Percentiles rank a stretch among this genome's conserved stretches.
Evolutionary conservation across 2,797 vertebrate species (phyloP).

Genomic region (Lepus townsendii): DNA sequence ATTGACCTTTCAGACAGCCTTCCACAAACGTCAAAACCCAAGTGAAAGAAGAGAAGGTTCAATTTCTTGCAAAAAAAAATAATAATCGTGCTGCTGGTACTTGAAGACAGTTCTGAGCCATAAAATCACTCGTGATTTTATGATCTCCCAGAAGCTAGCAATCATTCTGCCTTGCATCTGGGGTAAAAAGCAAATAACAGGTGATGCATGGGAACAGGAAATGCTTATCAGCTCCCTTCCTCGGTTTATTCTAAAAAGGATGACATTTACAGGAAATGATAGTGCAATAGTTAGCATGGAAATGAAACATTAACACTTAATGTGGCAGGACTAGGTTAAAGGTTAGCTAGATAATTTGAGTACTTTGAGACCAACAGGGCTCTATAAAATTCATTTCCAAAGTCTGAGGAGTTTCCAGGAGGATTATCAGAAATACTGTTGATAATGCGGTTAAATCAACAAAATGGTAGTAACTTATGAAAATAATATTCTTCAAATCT

Average conservation of each 20-base stretch:
- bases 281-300: slow-evolving; percentile 72
- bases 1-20: slow-evolving; percentile 74
- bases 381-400: slow-evolving; percentile 73
- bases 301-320: slow-evolving; percentile 85
- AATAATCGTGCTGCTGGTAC: slow-evolving; percentile 46
- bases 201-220: slow-evolving; percentile 77
- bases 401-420: slow-evolving; percentile 68
- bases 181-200: slow-evolving; percentile 82
- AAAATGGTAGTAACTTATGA: slow-evolving; percentile 48
- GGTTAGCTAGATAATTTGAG: slow-evolving; percentile 75
- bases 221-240: slow-evolving; percentile 76
- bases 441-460: slow-evolving; percentile 61
- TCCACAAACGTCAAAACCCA: slow-evolving; percentile 75
- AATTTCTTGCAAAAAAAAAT: slow-evolving; percentile 39
- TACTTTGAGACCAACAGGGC: slow-evolving; percentile 51
- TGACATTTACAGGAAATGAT: slow-evolving; percentile 73
- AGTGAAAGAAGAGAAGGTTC: slow-evolving; percentile 54
- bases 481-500: slow-evolving; percentile 55
- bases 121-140: slow-evolving; percentile 79
- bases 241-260: slow-evolving; percentile 74
- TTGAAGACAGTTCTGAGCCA: slow-evolving; percentile 76
- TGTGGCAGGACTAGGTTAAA: slow-evolving; percentile 78
- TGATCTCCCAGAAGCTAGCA: slow-evolving; percentile 82
- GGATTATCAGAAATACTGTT: slow-evolving; percentile 58
- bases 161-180: slow-evolving; percentile 70